Evolutionary conservation across 2,113 vertebrate genomes (phyloP), one percentile per base, ranked within the genome.

Genomic region (Pimephales promelas): DNA sequence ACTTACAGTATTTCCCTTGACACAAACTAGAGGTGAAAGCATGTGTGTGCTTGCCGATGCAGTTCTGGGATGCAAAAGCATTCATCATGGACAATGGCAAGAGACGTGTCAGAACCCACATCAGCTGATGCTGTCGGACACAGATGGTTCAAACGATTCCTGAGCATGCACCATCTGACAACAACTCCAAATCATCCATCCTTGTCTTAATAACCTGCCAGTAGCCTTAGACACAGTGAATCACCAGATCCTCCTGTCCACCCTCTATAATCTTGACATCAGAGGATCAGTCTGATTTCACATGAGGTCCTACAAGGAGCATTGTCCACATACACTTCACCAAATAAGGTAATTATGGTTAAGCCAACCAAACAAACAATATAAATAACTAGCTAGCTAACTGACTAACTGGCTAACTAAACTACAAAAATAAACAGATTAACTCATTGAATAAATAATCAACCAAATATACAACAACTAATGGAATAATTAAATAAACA

Each of bases 111-210:
- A 73, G 70, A 74, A 49, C 72, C 20, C 4, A 10, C 49, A 34
- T 18, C 62, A 66, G 31, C 31, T 66, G 28, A 68, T 36, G 31
- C 72, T 75, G 47, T 18, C 20, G 18, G 72, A 54, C 72, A 26
- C 72, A 54, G 72, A 26, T 54, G 47, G 72, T 34, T 75, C 47
- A 54, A 54, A 75, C 31, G 72, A 75, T 31, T 34, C 72, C 28
- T 75, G 47, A 74, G 47, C 47, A 52, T 74, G 18, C 24, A 28
- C 6, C 3, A 0, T 74, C 62, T 66, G 31, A 68, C 64, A 68
- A 36, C 64, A 36, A 36, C 18, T 10, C 31, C 31, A 36, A 22
- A 68, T 68, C 64, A 36, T 22, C 64, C 18, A 9, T 68, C 64
- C 64, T 36, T 8, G 1, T 22, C 31, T 2, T 36, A 68, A 36